A percentile compares a stretch with the other conserved stretches of the same genome.
phyloP scores from a whole-genome alignment of 2,888 invertebrate species.

The Plagiodera versicolora region DNA sequence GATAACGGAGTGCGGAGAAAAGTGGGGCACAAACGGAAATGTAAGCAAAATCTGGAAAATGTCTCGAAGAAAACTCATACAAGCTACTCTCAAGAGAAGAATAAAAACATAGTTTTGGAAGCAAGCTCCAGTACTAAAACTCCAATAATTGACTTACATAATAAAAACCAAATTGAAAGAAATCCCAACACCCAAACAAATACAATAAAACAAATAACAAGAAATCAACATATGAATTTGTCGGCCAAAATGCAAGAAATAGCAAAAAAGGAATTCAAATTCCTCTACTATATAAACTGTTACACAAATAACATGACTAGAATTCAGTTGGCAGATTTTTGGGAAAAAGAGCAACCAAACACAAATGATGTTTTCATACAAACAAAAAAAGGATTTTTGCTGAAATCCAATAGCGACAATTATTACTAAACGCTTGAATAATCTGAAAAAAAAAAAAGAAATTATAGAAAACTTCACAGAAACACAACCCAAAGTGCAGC shows the following conservation, averaged over 20 bases:
- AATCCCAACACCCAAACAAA: too few species aligned
- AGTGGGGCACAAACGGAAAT: not conserved
- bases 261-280: slow-evolving; percentile 2
- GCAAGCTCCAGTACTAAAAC: not conserved
- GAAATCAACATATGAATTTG: not conserved
- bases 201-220: not conserved
- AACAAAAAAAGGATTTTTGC: not conserved
- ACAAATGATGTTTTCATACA: not conserved
- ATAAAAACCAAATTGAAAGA: too few species aligned
- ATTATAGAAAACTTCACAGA: not conserved
- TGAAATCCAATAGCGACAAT: not conserved
- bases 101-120: not conserved
- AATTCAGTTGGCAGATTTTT: not conserved
- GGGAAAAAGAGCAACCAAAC: slow-evolving; percentile 3
- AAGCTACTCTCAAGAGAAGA: slow-evolving; percentile 3
- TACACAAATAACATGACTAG: not conserved
- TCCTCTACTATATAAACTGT: slow-evolving; percentile 1
- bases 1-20: not conserved
- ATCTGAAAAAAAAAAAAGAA: slow-evolving; percentile 3
- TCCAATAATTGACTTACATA: not conserved
- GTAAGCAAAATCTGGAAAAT: not conserved
- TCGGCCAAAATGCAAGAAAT: not conserved
- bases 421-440: not conserved
- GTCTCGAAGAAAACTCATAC: not conserved
- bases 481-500: not conserved